Base-by-base conservation (phyloP, 2,888 invertebrate genomes). In the Theodoxus fluviatilis region DNA sequence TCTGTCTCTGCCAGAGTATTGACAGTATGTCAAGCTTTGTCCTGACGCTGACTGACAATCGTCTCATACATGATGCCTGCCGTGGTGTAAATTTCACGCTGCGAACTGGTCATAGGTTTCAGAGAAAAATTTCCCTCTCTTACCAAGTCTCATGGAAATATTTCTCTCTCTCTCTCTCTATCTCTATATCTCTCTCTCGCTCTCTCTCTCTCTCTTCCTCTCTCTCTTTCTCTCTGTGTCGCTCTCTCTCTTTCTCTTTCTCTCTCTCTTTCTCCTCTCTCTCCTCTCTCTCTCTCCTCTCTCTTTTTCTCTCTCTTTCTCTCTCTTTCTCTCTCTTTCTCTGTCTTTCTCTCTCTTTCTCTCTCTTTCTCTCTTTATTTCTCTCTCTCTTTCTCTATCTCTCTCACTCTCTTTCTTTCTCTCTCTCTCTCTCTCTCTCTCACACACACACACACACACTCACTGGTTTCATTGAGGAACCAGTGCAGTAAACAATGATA, bases 361-460 rank as follows among this genome's bases (percentile, higher is more conserved):
- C 15, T 43, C 43, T 9, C 22, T 38, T 43, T 28, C 40, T 22
- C 22, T 22, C n/a, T 28, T 22, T 22, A 2, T 38, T 3, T 15
- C 7, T 25, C 4, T n/a, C 9, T 3, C 28, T 6, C 28, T 25
- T 43, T 7, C n/a, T 40, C 18, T 0, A 31, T 38, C 40, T 28
- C 37, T 35, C 35, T 15, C 37, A 35, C 37, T 35, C 22, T 15
- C 37, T 22, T 37, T 15, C 35, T 35, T 63, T 22, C 37, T 25
- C 43, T 64, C 3, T 43, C 43, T 64, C 43, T 64, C 43, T 43
- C 43, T 40, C 64, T 64, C 40, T 31, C 33, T 59, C n/a, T 37
- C 37, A 35, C 63, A 43, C 7, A 7, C 43, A 15, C 9, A 15
- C 7, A 43, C 9, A 43, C 43, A 7, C 15, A 12, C 15, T 12